Percentiles rank a stretch among this genome's conserved stretches.
phyloP scores from a whole-genome alignment of 2,113 vertebrate species.

The Perca flavescens region DNA sequence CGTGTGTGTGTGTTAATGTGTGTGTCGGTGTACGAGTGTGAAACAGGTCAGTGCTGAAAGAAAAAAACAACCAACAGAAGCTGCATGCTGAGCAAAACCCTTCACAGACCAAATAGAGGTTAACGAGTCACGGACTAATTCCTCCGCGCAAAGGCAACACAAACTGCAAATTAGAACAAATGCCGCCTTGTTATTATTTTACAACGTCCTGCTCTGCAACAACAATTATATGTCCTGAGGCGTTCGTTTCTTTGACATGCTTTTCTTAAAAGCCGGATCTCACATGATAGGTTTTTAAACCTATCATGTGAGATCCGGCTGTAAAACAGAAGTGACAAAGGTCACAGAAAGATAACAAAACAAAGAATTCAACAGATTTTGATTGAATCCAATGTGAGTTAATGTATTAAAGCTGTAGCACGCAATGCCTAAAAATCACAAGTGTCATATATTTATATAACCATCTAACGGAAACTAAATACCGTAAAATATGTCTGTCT shows the following conservation, averaged over 20 bases:
- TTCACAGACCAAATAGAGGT: background rate
- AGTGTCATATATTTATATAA: too few species aligned
- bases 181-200: background rate
- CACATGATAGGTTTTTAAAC: background rate
- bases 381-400: too few species aligned
- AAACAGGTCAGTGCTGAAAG: background rate
- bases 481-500: background rate
- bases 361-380: too few species aligned
- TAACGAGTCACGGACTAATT: background rate
- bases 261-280: background rate
- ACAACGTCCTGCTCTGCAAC: background rate
- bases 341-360: too few species aligned
- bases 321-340: background rate
- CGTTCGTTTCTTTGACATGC: background rate
- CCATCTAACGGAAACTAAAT: too few species aligned
- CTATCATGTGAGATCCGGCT: background rate
- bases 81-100: slow-evolving; percentile 2
- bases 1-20: slow-evolving; percentile 8
- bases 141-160: background rate
- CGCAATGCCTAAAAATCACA: too few species aligned
- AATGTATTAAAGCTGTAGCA: too few species aligned
- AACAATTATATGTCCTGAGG: background rate
- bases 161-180: background rate
- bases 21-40: background rate
- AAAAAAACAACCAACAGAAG: background rate